A percentile compares a stretch with the other conserved stretches of the same genome.
These are phyloP conservation scores for Psylliodes chrysocephalus DNA, from an alignment of 2,888 invertebrate genomes.

Conservation along the genomic window DNA sequence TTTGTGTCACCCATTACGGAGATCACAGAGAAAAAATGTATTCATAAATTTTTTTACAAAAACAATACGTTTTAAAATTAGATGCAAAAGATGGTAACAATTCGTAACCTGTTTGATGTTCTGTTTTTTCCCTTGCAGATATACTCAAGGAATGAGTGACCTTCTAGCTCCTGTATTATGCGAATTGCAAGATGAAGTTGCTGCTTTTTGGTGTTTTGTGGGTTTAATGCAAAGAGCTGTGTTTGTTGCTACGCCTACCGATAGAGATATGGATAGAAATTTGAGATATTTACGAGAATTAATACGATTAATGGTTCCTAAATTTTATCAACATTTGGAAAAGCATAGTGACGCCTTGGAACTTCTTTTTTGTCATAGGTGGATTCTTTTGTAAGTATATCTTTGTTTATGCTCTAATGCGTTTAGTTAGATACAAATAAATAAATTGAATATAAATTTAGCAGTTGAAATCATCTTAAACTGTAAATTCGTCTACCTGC, in stretches of 20 bases:
- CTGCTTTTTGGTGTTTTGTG: constrained; percentile 98
- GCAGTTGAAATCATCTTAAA: too few relatives aligned
- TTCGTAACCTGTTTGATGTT: too few relatives aligned
- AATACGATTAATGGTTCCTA: constrained; percentile 89
- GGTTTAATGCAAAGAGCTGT: constrained; percentile 95
- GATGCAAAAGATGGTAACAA: too few relatives aligned
- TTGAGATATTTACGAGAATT: constrained; percentile 87
- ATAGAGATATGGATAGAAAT: constrained; percentile 94
- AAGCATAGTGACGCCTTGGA: constrained; percentile 89
- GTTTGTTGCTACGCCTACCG: constrained; percentile 94
- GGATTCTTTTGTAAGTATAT: constrained; percentile 84
- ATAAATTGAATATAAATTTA: too few relatives aligned
- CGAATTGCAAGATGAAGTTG: constrained; percentile 93
- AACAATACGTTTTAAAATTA: too few relatives aligned
- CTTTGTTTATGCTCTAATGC: neutral
- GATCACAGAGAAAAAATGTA: too few relatives aligned
- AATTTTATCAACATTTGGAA: constrained; percentile 86
- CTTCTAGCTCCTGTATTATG: constrained; percentile 91
- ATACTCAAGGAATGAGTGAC: constrained; percentile 95
- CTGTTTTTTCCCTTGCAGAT: too few relatives aligned
- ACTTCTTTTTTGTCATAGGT: constrained; percentile 91
- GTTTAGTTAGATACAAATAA: too few relatives aligned
- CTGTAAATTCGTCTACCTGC: too few relatives aligned
- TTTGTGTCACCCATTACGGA: too few relatives aligned
- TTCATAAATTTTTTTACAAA: too few relatives aligned